Evolutionary conservation across 2,888 invertebrate genomes (phyloP).

Genomic region (Drosophila cracens): DNA sequence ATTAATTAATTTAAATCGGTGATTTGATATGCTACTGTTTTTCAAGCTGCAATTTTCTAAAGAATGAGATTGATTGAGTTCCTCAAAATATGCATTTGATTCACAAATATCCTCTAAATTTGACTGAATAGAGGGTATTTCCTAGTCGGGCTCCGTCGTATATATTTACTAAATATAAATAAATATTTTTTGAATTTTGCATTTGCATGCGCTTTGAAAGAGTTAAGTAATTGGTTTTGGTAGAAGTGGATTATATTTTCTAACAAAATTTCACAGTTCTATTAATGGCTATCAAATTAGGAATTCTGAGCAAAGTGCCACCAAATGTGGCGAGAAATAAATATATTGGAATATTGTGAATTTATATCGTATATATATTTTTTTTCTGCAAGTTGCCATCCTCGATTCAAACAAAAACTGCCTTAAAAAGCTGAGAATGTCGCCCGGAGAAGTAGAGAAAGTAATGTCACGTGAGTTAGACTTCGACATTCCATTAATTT

Average conservation of each 20-base stretch:
- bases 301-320: background rate
- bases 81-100: background rate
- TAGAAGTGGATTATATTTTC: background rate
- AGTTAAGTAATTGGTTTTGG: background rate
- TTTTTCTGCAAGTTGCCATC: background rate
- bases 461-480: slow-evolving; percentile 12
- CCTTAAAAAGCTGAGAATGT: background rate
- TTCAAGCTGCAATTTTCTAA: background rate
- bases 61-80: background rate
- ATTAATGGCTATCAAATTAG: background rate
- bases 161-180: background rate
- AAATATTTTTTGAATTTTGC: background rate
- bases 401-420: background rate
- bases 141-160: accelerated
- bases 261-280: background rate
- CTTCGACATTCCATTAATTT: slow-evolving; percentile 33
- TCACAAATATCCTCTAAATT: background rate
- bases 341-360: background rate
- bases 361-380: background rate
- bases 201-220: background rate
- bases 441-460: background rate
- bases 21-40: background rate
- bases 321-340: background rate
- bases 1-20: background rate
- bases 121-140: background rate